Evolutionary conservation across 2,888 invertebrate genomes (phyloP).

Genomic region (Drosophila mercatorum): DNA sequence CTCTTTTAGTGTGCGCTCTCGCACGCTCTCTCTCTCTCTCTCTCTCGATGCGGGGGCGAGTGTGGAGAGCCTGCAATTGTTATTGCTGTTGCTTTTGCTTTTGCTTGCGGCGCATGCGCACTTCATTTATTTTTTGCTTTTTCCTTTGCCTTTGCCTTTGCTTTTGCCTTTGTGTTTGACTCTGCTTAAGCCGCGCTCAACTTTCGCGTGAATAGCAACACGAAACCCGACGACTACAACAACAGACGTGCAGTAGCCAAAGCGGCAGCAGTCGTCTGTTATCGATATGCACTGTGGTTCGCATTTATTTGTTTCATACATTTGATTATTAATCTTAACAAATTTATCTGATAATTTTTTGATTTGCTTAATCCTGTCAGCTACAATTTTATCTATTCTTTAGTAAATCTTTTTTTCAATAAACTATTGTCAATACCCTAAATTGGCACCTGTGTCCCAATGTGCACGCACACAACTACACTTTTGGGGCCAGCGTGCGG

Average conservation of each 20-base stretch:
- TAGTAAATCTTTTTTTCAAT: neutral
- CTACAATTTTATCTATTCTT: no score
- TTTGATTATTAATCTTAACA: neutral
- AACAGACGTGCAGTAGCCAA: slow-evolving; percentile 61
- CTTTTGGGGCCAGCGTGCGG: slow-evolving; percentile 63
- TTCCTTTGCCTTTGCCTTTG: slow-evolving; percentile 31
- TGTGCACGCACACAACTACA: slow-evolving; percentile 45
- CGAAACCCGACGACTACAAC: slow-evolving; percentile 19
- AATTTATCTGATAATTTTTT: neutral
- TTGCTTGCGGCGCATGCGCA: slow-evolving; percentile 65
- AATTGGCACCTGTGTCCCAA: slow-evolving; percentile 10
- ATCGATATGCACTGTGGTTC: slow-evolving; percentile 41
- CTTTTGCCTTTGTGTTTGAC: slow-evolving; percentile 37
- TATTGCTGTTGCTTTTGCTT: slow-evolving; percentile 32
- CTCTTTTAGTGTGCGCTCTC: slow-evolving; percentile 31
- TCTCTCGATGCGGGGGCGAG: slow-evolving; percentile 39
- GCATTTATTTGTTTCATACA: neutral
- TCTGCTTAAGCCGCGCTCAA: slow-evolving; percentile 62
- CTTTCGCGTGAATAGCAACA: slow-evolving; percentile 63
- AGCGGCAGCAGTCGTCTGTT: slow-evolving; percentile 42
- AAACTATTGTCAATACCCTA: no score
- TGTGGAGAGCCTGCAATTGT: slow-evolving; percentile 50
- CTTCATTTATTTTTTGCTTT: slow-evolving; percentile 28
- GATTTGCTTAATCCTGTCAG: neutral
- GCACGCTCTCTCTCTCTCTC: slow-evolving; percentile 25